phyloP scores from a whole-genome alignment of 2,113 vertebrate species.

The Takifugu bimaculatus region DNA sequence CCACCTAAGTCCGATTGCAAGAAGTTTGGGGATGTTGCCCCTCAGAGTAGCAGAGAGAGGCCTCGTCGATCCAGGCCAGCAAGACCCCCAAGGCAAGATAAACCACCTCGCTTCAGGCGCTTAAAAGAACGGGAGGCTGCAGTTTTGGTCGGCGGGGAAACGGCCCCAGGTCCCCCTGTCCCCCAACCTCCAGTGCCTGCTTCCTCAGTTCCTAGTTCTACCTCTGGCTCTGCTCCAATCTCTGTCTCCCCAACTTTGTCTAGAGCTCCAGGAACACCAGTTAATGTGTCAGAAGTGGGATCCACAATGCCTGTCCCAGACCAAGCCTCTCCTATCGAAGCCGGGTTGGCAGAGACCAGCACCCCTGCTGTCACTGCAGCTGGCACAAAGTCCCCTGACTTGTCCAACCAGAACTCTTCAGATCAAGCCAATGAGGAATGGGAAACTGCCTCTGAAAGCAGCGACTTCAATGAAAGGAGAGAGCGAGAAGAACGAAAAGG shows the following conservation, averaged over 20 bases:
- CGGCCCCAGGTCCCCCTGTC: constrained; percentile 23
- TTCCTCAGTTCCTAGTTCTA: constrained; percentile 29
- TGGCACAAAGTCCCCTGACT: constrained; percentile 92
- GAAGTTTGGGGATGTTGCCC: constrained; percentile 80
- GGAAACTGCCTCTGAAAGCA: constrained; percentile 98
- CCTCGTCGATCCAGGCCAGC: constrained; percentile 90
- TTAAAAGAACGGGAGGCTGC: constrained; percentile 89
- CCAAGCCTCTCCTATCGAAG: constrained; percentile 43
- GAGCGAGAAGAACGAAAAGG: constrained; percentile 92
- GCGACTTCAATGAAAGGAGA: constrained; percentile 95
- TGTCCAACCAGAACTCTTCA: constrained; percentile 98
- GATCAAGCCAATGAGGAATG: constrained; percentile 99
- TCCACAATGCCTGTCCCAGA: constrained; percentile 35
- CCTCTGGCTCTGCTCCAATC: constrained; percentile 30
- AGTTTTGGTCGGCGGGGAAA: constrained; percentile 68
- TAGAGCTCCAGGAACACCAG: constrained; percentile 73
- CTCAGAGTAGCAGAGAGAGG: constrained; percentile 82
- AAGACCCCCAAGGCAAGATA: constrained; percentile 93
- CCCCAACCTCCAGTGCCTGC: constrained; percentile 50
- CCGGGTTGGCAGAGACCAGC: constrained; percentile 47
- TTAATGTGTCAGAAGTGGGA: constrained; percentile 50
- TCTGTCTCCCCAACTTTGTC: constrained; percentile 65
- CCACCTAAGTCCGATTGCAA: constrained; percentile 84
- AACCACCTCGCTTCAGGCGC: constrained; percentile 91
- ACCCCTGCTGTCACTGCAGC: constrained; percentile 63